These are phyloP conservation scores for Chironex yamaguchii DNA, from an alignment of 30 jellyfish, hydroid and myxozoan species.

Conservation along the genomic window DNA sequence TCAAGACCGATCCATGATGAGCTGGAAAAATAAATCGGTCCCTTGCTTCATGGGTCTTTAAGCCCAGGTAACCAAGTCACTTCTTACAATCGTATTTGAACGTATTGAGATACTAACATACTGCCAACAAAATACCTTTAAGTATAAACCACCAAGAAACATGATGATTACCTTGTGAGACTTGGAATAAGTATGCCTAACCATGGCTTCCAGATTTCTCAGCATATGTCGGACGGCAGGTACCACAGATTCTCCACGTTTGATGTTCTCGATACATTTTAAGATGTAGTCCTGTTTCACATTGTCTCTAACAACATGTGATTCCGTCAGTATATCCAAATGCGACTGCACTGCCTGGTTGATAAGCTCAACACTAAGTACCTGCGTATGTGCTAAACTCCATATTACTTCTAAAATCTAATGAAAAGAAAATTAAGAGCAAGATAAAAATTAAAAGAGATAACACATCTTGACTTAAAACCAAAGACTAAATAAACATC, in stretches of 20 bases:
- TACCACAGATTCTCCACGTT: constrained; percentile 79
- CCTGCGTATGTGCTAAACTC: constrained; percentile 60
- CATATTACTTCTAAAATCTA: constrained; percentile 86
- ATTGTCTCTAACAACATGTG: constrained; percentile 70
- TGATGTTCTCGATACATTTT: constrained; percentile 88
- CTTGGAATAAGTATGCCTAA: constrained; percentile 79
- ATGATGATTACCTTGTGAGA: constrained; percentile 85
- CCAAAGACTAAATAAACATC: no score
- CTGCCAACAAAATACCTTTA: no score
- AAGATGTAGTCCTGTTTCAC: constrained; percentile 74
- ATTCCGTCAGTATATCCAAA: constrained; percentile 84
- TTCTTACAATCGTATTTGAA: no score
- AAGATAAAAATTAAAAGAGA: background rate
- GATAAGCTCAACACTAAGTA: constrained; percentile 73
- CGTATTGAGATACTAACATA: no score
- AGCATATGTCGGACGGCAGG: constrained; percentile 95
- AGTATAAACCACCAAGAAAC: no score
- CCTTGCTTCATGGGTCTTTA: no score
- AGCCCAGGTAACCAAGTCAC: no score
- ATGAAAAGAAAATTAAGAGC: background rate
- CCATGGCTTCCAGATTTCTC: constrained; percentile 77
- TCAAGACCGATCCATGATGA: no score
- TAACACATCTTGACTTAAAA: no score
- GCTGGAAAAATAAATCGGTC: no score
- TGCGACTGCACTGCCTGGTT: constrained; percentile 97